Evolutionary conservation across 1,140 invertebrate species (phyloP).

Genomic region (Camponotus vicinus): DNA sequence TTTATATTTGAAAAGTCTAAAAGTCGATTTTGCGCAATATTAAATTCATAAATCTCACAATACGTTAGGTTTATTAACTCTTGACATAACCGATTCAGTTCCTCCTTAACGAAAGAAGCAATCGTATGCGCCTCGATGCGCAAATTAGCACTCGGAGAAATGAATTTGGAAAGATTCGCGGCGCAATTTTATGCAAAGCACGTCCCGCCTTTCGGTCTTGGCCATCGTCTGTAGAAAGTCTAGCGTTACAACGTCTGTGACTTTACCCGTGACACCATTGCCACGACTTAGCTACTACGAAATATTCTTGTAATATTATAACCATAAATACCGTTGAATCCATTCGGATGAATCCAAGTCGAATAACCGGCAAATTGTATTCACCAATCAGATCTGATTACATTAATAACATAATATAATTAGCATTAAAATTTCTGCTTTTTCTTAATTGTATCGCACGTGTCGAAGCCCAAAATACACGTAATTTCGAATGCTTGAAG

Average conservation of each 20-base stretch:
- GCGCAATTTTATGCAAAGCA: constrained; percentile 45
- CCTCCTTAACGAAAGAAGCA: background rate
- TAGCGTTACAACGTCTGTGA: constrained; percentile 28
- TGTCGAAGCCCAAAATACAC: background rate
- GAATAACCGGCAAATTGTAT: background rate
- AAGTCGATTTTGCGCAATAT: too few species aligned
- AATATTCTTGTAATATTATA: background rate
- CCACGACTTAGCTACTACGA: background rate
- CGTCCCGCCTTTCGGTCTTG: constrained; percentile 50
- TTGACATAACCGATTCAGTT: too few species aligned
- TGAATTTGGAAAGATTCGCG: constrained; percentile 45
- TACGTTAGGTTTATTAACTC: too few species aligned
- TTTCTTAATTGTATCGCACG: background rate
- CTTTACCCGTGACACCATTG: constrained; percentile 60
- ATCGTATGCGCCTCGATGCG: constrained; percentile 13
- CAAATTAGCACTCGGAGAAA: constrained; percentile 10
- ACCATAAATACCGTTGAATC: background rate
- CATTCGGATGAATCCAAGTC: background rate
- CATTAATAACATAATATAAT: background rate
- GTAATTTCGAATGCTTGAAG: background rate
- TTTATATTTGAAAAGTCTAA: too few species aligned
- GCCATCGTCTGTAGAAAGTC: constrained; percentile 52
- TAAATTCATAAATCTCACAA: too few species aligned
- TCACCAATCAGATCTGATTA: background rate
- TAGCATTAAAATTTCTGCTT: background rate